Conservation (phyloP, 2,797 vertebrate species). For the Macrochelys suwanniensis region DNA sequence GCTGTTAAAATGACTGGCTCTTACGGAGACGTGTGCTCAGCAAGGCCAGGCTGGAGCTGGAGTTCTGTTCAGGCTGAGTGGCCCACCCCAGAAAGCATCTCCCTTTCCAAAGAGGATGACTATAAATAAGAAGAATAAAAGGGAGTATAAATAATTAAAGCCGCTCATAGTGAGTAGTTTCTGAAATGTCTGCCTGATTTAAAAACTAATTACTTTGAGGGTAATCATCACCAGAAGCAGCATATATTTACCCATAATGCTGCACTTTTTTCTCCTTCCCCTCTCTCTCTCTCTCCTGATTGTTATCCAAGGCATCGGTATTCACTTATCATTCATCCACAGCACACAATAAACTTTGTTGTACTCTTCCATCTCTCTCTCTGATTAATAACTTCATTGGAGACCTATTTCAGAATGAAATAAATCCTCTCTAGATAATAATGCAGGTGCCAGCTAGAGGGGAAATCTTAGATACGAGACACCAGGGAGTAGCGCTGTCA, state of each 20-base stretch:
- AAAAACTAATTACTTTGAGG: constrained; percentile 79
- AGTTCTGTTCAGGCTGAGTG: background rate
- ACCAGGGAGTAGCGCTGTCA: background rate
- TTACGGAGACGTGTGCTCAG: rapidly evolving
- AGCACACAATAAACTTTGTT: background rate
- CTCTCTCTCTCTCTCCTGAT: background rate
- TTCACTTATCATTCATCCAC: constrained; percentile 41
- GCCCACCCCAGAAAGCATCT: background rate
- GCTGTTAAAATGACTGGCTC: background rate
- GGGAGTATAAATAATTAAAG: constrained; percentile 76
- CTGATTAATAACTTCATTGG: constrained; percentile 28
- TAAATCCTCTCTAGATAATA: constrained; percentile 37
- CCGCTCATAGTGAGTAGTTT: constrained; percentile 61
- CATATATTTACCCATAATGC: constrained; percentile 52
- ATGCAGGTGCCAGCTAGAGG: background rate
- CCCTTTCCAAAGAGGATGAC: background rate
- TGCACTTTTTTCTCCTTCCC: constrained; percentile 12
- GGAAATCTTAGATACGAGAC: background rate
- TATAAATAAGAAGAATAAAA: constrained; percentile 69
- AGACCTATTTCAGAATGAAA: constrained; percentile 24
- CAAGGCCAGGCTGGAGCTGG: background rate
- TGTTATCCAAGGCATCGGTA: background rate
- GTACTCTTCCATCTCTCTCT: background rate
- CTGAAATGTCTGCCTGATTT: constrained; percentile 75
- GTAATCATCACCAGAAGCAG: constrained; percentile 55